Conservation (phyloP, 2,797 vertebrate genomes). For the Brachyalestes nurse region DNA sequence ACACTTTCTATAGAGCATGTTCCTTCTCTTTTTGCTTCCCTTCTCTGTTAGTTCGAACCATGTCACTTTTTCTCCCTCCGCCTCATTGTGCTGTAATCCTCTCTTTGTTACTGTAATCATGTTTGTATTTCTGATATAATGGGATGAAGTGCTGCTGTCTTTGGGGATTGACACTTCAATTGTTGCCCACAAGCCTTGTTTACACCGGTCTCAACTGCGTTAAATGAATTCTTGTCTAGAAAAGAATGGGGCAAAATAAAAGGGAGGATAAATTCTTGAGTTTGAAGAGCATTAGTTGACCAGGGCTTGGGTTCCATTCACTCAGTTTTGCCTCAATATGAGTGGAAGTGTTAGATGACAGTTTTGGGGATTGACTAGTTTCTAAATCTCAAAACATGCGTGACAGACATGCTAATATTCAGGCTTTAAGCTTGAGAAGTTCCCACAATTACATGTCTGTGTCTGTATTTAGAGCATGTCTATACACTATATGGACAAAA, state of each 20-base stretch:
- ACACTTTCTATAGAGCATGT: constrained; percentile 56
- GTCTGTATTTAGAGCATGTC: neutral
- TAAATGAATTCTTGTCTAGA: constrained; percentile 65
- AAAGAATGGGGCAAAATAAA: constrained; percentile 59
- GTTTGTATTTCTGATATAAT: constrained; percentile 82
- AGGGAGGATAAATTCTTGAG: constrained; percentile 58
- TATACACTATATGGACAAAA: too few relatives aligned
- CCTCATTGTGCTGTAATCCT: constrained; percentile 74
- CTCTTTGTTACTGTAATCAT: constrained; percentile 78
- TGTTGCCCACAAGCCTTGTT: constrained; percentile 72
- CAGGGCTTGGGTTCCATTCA: constrained; percentile 23
- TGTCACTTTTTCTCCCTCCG: constrained; percentile 63
- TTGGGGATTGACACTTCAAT: constrained; percentile 75
- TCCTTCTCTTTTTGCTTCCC: constrained; percentile 58
- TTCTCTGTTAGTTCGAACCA: constrained; percentile 66
- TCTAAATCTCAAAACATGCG: constrained; percentile 1
- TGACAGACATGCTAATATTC: constrained; percentile 21
- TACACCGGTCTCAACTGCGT: constrained; percentile 66
- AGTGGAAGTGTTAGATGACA: constrained; percentile 37
- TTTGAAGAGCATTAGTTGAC: constrained; percentile 41
- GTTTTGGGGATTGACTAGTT: constrained; percentile 30
- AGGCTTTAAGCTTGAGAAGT: constrained; percentile 14
- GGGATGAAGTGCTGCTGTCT: constrained; percentile 76
- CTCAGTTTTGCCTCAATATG: constrained; percentile 13
- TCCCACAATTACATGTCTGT: neutral